phyloP scores from a whole-genome alignment of 2,888 invertebrate species.

The Drosophila crucigera region DNA sequence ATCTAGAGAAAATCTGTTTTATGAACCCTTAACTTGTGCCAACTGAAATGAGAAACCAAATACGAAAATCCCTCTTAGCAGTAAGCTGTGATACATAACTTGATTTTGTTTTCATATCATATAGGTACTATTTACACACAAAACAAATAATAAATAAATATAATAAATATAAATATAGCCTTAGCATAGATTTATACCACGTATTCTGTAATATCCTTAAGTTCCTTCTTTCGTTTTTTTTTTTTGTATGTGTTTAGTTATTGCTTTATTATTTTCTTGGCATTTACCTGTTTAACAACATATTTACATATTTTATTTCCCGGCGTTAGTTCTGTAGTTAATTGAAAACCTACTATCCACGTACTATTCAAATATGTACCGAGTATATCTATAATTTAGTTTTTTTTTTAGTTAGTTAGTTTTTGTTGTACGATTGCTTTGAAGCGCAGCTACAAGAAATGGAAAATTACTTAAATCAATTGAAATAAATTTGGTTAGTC shows the following conservation, averaged over 20 bases:
- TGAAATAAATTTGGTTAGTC: background rate
- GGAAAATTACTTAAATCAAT: background rate
- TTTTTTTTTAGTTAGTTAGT: slow-evolving; percentile 12
- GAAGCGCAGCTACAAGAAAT: background rate
- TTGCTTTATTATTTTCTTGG: slow-evolving; percentile 55
- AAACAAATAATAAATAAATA: slow-evolving; percentile 4
- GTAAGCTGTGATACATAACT: slow-evolving; percentile 39
- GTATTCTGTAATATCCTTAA: slow-evolving; percentile 23
- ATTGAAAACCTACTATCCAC: slow-evolving; percentile 2
- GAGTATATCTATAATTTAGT: slow-evolving; percentile 23
- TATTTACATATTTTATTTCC: slow-evolving; percentile 20
- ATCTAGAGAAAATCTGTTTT: slow-evolving; percentile 39
- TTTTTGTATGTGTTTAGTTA: slow-evolving; percentile 42
- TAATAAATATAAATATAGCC: slow-evolving; percentile 25
- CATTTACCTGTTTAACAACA: slow-evolving; percentile 25
- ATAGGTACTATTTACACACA: slow-evolving; percentile 23
- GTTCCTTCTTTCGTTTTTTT: background rate
- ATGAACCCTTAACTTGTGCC: slow-evolving; percentile 12
- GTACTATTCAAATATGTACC: slow-evolving; percentile 9
- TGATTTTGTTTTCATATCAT: slow-evolving; percentile 17
- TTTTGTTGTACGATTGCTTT: slow-evolving; percentile 23
- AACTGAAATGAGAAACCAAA: slow-evolving; percentile 6
- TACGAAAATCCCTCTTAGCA: slow-evolving; percentile 37
- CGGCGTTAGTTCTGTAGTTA: slow-evolving; percentile 47
- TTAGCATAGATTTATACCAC: slow-evolving; percentile 42